phyloP scores from a whole-genome alignment of 1,140 invertebrate genomes.

The Thaumatotibia leucotreta region DNA sequence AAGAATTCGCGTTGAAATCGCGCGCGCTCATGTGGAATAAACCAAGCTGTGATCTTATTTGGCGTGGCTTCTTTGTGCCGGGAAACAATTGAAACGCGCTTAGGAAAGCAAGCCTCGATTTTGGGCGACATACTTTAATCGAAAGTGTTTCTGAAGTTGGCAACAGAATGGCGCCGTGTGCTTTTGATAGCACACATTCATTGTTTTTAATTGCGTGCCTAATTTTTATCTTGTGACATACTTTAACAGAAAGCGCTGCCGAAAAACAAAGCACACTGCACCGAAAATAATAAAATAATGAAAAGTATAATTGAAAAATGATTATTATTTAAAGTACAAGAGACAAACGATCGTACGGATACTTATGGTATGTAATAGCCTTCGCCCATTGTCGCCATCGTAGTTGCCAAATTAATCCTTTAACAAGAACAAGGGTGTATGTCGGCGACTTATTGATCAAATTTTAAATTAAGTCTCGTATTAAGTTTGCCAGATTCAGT shows the following conservation, averaged over 20 bases:
- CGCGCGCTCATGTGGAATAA: constrained; percentile 20
- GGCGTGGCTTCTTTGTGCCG: background rate
- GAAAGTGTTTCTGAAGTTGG: background rate
- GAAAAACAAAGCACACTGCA: background rate
- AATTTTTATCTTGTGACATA: background rate
- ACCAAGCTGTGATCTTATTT: background rate
- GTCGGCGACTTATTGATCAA: too few relatives aligned
- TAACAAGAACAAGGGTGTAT: too few relatives aligned
- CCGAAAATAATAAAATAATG: too few relatives aligned
- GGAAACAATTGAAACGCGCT: constrained; percentile 5
- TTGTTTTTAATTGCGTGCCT: background rate
- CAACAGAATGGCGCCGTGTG: background rate
- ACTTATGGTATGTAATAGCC: too few relatives aligned
- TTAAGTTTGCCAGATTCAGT: too few relatives aligned
- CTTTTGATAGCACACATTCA: background rate
- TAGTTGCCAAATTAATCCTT: too few relatives aligned
- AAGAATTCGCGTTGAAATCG: constrained; percentile 40
- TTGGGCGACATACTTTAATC: background rate
- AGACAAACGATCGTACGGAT: too few relatives aligned
- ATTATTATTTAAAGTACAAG: too few relatives aligned
- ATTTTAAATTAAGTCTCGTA: too few relatives aligned
- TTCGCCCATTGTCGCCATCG: too few relatives aligned
- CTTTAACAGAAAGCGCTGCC: background rate
- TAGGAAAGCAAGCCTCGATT: background rate
- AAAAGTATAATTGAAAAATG: too few relatives aligned